Conservation (phyloP, 1,140 invertebrate species). For the Drosophila sp. region DNA sequence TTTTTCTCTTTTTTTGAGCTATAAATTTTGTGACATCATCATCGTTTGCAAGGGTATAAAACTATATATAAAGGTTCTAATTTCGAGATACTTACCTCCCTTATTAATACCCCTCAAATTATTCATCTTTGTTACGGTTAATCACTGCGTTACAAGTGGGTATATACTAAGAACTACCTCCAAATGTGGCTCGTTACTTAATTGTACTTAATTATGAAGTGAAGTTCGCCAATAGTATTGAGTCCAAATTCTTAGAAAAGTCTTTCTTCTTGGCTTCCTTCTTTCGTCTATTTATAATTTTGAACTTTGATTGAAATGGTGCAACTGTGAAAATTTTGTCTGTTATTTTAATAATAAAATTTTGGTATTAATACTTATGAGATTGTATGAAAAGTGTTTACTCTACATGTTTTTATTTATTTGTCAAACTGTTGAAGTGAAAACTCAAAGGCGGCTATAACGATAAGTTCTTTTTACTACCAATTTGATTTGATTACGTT, state of each 20-base stretch:
- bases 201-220: not conserved
- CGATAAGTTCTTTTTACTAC: too few relatives aligned
- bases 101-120: not conserved
- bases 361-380: not conserved
- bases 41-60: not conserved
- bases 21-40: too few relatives aligned
- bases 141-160: not conserved
- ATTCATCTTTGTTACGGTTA: not conserved
- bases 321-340: conserved; percentile 22
- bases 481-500: too few relatives aligned
- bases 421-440: not conserved
- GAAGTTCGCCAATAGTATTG: not conserved
- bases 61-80: too few relatives aligned
- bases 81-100: not conserved
- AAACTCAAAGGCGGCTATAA: too few relatives aligned
- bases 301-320: not conserved
- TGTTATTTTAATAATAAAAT: conserved; percentile 10
- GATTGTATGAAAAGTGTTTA: conserved; percentile 1
- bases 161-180: not conserved
- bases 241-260: not conserved
- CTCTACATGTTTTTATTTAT: not conserved
- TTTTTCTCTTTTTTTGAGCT: too few relatives aligned
- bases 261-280: not conserved
- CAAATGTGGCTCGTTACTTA: not conserved
- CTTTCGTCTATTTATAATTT: conserved; percentile 4